Evolutionary conservation across 64 coral and sea anemone species (phyloP), one percentile per base, ranked within the genome.

Genomic region (Actinia equina): DNA sequence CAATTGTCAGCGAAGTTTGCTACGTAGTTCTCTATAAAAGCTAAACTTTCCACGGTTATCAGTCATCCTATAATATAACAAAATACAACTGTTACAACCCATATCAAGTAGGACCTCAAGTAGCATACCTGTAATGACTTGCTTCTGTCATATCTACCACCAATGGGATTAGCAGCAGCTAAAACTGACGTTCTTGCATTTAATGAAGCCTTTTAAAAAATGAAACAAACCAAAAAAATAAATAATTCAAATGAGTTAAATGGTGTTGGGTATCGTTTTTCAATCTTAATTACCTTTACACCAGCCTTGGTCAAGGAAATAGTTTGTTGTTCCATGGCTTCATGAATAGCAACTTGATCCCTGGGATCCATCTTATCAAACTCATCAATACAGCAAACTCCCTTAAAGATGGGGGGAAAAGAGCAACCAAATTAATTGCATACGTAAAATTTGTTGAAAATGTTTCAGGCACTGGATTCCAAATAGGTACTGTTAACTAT

Each of bases 181-280:
- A 99, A 82, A 84, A 99, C 94, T 14, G 97, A 99, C 26, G 97
- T 99, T 87, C 97, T 99, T 81, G 97, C 97, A 95, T 99, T 99
- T 20, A 99, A 59, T 4, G 97, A 95, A 25, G 97, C 97, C 96
- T 37, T 37, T 37, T 98, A 23, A 61, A 45, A 85, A 74, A 27
- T 9, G 6, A 65, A 82, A 79, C 2, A 12, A 19, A 71, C 16
- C 5, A 60, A 14, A 17, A 19, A 14, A 7, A 16, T 43, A 14
- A 3, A 27, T 27, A 74, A 12, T 74, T 74, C 26, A 26, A 74
- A 30, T 30, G 26, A 4, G 37, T 15, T 3, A 74, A 9, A 74
- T 74, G 1, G 23, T n/a, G 27, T 74, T 30, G 11, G 69, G 26
- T 74, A 0, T 41, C 10, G 3, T 15, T 87, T 42, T 56, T 16